Conservation (phyloP, 2,888 invertebrate genomes). For the Clunio marinus region DNA sequence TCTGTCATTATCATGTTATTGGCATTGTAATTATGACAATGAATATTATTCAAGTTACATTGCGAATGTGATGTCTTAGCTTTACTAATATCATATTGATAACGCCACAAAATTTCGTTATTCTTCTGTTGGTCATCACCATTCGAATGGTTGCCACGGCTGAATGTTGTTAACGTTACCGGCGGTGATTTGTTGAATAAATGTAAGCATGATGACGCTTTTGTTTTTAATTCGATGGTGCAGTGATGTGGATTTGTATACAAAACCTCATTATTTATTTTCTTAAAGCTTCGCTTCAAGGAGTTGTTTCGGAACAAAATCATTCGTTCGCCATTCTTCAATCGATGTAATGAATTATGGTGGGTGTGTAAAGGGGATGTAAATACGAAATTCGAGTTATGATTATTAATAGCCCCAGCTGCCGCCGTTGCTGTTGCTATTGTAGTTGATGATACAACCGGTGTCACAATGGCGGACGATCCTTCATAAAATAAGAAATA, state of each 20-base stretch:
- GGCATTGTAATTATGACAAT: conserved; percentile 7
- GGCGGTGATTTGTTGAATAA: conserved; percentile 20
- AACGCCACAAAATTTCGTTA: conserved; percentile 31
- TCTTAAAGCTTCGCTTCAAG: conserved; percentile 19
- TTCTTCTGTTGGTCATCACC: conserved; percentile 27
- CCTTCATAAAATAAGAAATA: no score
- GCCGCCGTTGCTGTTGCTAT: not conserved
- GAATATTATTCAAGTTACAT: conserved; percentile 19
- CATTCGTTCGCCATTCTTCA: conserved; percentile 9
- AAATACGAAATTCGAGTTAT: conserved; percentile 1
- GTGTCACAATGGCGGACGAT: no score
- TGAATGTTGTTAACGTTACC: conserved; percentile 24
- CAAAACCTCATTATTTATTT: conserved; percentile 22
- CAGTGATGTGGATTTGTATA: conserved; percentile 15
- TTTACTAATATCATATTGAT: conserved; percentile 12
- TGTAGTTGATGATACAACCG: not conserved
- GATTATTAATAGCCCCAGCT: not conserved
- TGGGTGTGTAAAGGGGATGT: conserved; percentile 25
- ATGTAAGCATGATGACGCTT: conserved; percentile 33
- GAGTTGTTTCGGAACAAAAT: not conserved
- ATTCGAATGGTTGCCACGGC: not conserved
- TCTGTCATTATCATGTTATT: conserved; percentile 3
- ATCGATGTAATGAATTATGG: conserved; percentile 13
- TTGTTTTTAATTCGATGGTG: conserved; percentile 27
- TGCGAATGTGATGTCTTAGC: conserved; percentile 19